phyloP scores from a whole-genome alignment of 30 jellyfish, hydroid and myxozoan species.

The Aurelia coerulea region DNA sequence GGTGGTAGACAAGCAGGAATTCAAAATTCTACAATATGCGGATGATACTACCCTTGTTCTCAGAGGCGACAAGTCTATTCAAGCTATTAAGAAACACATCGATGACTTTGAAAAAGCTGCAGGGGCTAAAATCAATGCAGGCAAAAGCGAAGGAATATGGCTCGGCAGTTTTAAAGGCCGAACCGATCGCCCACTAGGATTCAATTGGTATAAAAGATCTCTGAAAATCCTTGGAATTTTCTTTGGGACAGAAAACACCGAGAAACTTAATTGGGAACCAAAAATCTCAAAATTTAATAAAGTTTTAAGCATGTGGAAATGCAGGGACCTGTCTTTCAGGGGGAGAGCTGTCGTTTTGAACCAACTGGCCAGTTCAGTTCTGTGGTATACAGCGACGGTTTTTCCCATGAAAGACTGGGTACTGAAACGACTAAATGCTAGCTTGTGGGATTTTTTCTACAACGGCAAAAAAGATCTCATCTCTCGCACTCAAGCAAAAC shows the following conservation, averaged over 20 bases:
- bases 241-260: not conserved
- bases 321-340: slow-evolving; percentile 16
- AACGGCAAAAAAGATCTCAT: slow-evolving; percentile 19
- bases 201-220: slow-evolving; percentile 28
- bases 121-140: slow-evolving; percentile 39
- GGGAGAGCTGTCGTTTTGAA: slow-evolving; percentile 21
- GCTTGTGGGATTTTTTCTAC: slow-evolving; percentile 13
- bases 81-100: not conserved
- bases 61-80: not conserved
- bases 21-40: slow-evolving; percentile 15
- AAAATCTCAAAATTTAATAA: slow-evolving; percentile 2
- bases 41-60: slow-evolving; percentile 39
- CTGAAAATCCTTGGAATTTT: slow-evolving; percentile 15
- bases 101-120: slow-evolving; percentile 34
- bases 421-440: slow-evolving; percentile 1
- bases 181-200: slow-evolving; percentile 17
- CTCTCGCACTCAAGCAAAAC: slow-evolving; percentile 29
- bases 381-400: slow-evolving; percentile 29
- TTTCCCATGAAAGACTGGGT: slow-evolving; percentile 22
- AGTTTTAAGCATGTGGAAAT: slow-evolving; percentile 17
- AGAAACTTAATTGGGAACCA: slow-evolving; percentile 3
- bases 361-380: slow-evolving; percentile 31
- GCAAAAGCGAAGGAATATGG: slow-evolving; percentile 50
- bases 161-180: slow-evolving; percentile 50
- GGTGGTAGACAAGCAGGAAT: not conserved